phyloP scores from a whole-genome alignment of 2,113 vertebrate genomes.

The Otis tarda region DNA sequence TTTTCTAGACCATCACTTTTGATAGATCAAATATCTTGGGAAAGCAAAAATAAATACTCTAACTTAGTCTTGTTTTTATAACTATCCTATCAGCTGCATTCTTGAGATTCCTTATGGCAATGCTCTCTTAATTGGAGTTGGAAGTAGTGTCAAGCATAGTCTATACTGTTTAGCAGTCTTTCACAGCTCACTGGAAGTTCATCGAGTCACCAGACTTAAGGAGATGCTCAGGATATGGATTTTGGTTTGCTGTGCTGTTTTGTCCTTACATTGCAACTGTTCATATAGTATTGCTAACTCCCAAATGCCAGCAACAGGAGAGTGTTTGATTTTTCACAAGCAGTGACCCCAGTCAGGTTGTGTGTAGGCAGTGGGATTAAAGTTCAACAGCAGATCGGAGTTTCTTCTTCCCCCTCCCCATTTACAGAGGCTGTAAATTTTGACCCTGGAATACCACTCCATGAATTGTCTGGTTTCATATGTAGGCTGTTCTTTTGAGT shows the following conservation, averaged over 20 bases:
- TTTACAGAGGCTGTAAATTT: background rate
- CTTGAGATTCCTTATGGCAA: conserved; percentile 78
- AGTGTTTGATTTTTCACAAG: background rate
- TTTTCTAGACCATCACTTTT: background rate
- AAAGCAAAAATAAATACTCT: background rate
- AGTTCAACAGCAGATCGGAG: background rate
- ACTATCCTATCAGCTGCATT: conserved; percentile 80
- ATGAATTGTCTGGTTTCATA: background rate
- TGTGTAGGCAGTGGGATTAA: background rate
- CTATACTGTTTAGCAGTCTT: conserved; percentile 76
- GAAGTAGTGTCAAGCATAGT: conserved; percentile 79
- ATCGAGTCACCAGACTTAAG: conserved; percentile 79
- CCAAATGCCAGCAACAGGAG: background rate
- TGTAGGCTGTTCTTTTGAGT: background rate
- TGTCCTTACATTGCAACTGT: background rate
- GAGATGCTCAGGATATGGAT: conserved; percentile 72
- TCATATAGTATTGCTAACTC: background rate
- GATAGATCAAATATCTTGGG: background rate
- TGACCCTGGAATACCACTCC: background rate
- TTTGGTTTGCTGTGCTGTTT: background rate
- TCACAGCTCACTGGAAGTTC: conserved; percentile 76
- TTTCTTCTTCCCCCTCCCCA: background rate
- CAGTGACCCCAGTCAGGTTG: background rate
- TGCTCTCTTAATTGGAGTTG: conserved; percentile 76
- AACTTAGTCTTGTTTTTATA: conserved; percentile 2